Evolutionary conservation across 2,113 vertebrate species (phyloP).

Genomic region (Leptocoma aspasia): DNA sequence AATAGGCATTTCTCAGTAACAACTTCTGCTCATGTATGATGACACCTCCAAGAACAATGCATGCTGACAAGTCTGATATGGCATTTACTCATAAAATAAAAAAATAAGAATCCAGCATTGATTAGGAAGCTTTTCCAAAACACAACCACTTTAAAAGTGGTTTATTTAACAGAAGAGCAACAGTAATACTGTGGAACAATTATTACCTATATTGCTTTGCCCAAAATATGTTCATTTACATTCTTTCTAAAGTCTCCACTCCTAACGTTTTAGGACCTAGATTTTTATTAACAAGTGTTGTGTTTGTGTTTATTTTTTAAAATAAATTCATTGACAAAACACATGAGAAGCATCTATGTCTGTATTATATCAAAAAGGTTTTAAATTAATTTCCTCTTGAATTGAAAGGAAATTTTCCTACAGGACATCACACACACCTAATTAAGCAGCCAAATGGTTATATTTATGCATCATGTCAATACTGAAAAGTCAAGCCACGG

Average conservation of each 20-base stretch:
- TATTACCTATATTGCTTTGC: not conserved
- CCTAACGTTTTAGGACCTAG: not conserved
- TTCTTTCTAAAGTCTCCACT: not conserved
- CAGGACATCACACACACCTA: not conserved
- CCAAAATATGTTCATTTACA: not conserved
- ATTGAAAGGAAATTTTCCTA: not conserved
- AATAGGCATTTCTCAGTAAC: not conserved
- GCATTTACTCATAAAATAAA: not conserved
- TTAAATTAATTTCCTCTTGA: not conserved
- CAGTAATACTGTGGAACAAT: not conserved
- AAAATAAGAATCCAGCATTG: not conserved
- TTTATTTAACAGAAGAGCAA: not conserved
- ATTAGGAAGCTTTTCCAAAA: not conserved
- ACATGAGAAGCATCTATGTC: not conserved
- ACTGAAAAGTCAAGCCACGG: not conserved
- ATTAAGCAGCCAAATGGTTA: not conserved
- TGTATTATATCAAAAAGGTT: not conserved
- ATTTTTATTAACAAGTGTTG: not conserved
- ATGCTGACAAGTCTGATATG: not conserved
- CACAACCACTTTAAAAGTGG: not conserved
- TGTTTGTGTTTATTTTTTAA: not conserved
- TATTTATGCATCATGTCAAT: not conserved
- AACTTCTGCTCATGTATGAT: not conserved
- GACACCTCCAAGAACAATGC: not conserved
- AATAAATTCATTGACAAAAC: not conserved